Conservation (phyloP, 2,888 invertebrate genomes). For the Chromoteleia sp. region DNA sequence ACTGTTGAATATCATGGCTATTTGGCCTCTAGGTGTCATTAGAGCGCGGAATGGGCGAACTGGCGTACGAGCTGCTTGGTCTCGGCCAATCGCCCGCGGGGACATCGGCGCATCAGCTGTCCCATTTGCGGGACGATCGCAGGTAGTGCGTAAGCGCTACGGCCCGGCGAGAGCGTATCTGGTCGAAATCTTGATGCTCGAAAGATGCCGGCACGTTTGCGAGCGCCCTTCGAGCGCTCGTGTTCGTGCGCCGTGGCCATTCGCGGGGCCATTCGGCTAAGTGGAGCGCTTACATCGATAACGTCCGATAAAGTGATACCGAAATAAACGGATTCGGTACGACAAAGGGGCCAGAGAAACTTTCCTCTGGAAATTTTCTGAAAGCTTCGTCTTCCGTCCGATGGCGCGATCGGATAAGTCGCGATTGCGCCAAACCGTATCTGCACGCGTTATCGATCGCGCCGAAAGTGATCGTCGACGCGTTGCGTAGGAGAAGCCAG, state of each 20-base stretch:
- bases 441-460: slow-evolving; percentile 52
- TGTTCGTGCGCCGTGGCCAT: slow-evolving; percentile 54
- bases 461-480: slow-evolving; percentile 50
- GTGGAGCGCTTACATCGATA: slow-evolving; percentile 54
- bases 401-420: slow-evolving; percentile 12
- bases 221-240: slow-evolving; percentile 41
- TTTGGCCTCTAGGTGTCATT: slow-evolving; percentile 84
- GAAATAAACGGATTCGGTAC: slow-evolving; percentile 40
- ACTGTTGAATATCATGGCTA: slow-evolving; percentile 82
- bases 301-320: slow-evolving; percentile 53
- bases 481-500: slow-evolving; percentile 61
- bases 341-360: slow-evolving; percentile 22
- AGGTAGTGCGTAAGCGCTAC: slow-evolving; percentile 54
- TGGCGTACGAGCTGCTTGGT: slow-evolving; percentile 80
- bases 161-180: no score
- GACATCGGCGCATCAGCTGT: slow-evolving; percentile 82
- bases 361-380: no score
- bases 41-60: slow-evolving; percentile 78
- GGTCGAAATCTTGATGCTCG: slow-evolving; percentile 63
- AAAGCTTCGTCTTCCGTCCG: neutral
- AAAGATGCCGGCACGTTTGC: slow-evolving; percentile 47
- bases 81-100: slow-evolving; percentile 81
- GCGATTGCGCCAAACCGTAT: slow-evolving; percentile 37
- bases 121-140: slow-evolving; percentile 77
- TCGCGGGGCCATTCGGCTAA: slow-evolving; percentile 60